Conservation (phyloP, 2,888 invertebrate genomes). For the Apoderus coryli region DNA sequence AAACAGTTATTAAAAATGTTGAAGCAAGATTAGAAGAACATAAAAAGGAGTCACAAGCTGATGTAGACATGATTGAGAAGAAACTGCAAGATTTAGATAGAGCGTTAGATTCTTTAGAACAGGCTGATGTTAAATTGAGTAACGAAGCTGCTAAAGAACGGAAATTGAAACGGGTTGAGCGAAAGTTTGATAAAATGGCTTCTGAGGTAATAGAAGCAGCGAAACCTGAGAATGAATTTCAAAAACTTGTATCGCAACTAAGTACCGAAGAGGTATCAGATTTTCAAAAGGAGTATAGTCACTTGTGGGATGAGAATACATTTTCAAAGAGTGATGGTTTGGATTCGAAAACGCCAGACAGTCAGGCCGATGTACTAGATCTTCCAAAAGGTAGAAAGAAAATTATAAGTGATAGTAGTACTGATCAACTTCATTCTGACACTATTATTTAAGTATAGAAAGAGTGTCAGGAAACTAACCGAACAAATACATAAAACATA, state of each 20-base stretch:
- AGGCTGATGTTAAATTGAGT: conserved; percentile 16
- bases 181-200: conserved; percentile 38
- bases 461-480: too few relatives aligned
- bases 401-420: too few relatives aligned
- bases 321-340: conserved; percentile 32
- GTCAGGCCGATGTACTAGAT: conserved; percentile 32
- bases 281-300: conserved; percentile 34
- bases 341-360: conserved; percentile 33
- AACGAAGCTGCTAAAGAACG: conserved; percentile 23
- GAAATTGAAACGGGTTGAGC: conserved; percentile 34
- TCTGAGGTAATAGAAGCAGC: conserved; percentile 29
- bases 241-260: conserved; percentile 35
- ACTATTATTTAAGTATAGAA: too few relatives aligned
- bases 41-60: conserved; percentile 22
- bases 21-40: conserved; percentile 17
- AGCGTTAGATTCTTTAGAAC: conserved; percentile 30
- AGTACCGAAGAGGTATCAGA: conserved; percentile 37
- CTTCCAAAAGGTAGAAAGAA: conserved; percentile 36
- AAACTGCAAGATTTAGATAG: conserved; percentile 31
- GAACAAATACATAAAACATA: too few relatives aligned
- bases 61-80: conserved; percentile 28
- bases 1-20: conserved; percentile 14
- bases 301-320: conserved; percentile 35
- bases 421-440: too few relatives aligned
- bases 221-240: conserved; percentile 32